Conservation (phyloP, 2,113 vertebrate genomes). For the Urocitellus parryii region DNA sequence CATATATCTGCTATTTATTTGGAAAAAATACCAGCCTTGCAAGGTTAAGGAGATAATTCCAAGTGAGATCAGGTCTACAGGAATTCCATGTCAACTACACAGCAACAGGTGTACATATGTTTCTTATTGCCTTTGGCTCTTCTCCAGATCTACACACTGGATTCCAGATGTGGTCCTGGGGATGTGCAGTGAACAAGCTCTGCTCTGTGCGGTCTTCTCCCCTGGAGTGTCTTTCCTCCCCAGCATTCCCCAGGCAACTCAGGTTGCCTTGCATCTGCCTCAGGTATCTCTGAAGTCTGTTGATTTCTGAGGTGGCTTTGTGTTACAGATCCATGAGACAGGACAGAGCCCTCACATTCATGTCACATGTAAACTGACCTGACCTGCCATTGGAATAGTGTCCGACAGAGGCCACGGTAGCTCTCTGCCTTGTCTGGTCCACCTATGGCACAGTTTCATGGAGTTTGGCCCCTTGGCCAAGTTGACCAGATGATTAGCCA, state of each 20-base stretch:
- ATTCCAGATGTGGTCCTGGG: background rate
- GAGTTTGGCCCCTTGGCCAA: background rate
- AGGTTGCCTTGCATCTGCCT: background rate
- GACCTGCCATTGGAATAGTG: background rate
- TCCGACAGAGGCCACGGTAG: background rate
- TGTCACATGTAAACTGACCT: background rate
- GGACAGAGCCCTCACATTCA: background rate
- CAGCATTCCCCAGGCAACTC: background rate
- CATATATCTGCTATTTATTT: background rate
- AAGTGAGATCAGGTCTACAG: background rate
- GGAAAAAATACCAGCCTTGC: background rate
- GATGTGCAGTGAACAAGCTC: fast-evolving
- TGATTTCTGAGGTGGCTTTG: background rate
- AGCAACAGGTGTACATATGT: fast-evolving
- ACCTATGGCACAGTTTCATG: background rate
- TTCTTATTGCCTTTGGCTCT: background rate
- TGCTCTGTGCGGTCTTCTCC: fast-evolving
- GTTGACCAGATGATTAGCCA: background rate
- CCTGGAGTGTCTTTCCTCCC: background rate
- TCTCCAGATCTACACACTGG: background rate
- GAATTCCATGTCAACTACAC: background rate
- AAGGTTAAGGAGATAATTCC: background rate
- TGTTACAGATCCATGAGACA: background rate
- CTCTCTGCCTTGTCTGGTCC: background rate
- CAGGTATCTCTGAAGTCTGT: background rate